phyloP scores from a whole-genome alignment of 64 coral and sea anemone species.

The Porites australiensis region DNA sequence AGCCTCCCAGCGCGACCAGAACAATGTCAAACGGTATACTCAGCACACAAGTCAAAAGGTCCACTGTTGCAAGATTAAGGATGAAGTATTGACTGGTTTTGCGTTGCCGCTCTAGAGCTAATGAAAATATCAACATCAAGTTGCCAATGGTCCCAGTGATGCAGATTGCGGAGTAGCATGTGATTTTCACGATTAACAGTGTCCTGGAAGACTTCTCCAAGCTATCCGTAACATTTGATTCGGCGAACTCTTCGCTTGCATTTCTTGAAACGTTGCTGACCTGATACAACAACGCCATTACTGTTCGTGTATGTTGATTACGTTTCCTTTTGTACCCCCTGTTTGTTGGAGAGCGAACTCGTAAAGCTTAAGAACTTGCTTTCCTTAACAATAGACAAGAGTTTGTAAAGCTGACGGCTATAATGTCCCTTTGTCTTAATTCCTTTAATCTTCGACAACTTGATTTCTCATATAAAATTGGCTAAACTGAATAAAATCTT shows the following conservation, averaged over 20 bases:
- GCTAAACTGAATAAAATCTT: too few relatives aligned
- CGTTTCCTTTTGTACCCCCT: not conserved
- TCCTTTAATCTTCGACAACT: not conserved
- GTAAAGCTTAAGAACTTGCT: not conserved
- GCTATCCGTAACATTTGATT: not conserved
- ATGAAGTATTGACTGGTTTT: slow-evolving; percentile 83
- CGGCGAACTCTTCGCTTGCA: not conserved
- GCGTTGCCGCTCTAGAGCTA: not conserved
- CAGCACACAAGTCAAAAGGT: slow-evolving; percentile 52
- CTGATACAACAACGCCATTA: not conserved
- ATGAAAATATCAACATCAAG: slow-evolving; percentile 34
- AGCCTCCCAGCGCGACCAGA: slow-evolving; percentile 16
- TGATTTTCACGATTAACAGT: slow-evolving; percentile 27
- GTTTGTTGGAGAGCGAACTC: not conserved
- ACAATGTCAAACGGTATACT: slow-evolving; percentile 76
- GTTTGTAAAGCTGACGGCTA: too few relatives aligned
- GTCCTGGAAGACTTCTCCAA: not conserved
- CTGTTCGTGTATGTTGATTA: not conserved
- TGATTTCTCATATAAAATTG: not conserved
- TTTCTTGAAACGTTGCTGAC: not conserved
- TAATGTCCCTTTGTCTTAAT: not conserved
- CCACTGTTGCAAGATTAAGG: slow-evolving; percentile 63
- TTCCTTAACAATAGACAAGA: not conserved
- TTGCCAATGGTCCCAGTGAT: slow-evolving; percentile 71
- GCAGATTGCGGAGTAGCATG: slow-evolving; percentile 53